Percentiles rank a stretch among this genome's conserved stretches.
phyloP scores from a whole-genome alignment of 2,797 vertebrate genomes.

The Malacoctenus gilli region DNA sequence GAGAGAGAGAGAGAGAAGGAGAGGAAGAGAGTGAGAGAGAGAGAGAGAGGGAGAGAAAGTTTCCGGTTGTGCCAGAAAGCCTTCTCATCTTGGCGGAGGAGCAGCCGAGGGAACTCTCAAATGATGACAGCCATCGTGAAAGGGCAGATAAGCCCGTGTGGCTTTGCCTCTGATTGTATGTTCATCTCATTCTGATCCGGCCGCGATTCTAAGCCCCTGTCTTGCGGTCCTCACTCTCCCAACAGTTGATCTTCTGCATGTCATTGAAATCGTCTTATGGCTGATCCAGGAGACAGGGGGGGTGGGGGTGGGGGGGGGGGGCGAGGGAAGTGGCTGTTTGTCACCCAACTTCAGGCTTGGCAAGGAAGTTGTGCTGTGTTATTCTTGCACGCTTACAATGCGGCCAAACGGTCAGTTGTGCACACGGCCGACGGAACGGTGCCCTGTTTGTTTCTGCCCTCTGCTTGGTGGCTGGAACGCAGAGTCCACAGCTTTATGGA shows the following conservation, averaged over 20 bases:
- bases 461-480: too few relatives aligned
- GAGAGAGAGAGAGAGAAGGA: conserved; percentile 45
- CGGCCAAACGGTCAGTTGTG: conserved; percentile 52
- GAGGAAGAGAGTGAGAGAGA: background rate
- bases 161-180: conserved; percentile 81
- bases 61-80: conserved; percentile 69
- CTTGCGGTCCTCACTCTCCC: conserved; percentile 79
- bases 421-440: background rate
- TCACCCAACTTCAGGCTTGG: conserved; percentile 77
- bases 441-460: too few relatives aligned
- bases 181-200: conserved; percentile 84
- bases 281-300: conserved; percentile 80
- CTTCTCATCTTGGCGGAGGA: conserved; percentile 78
- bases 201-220: conserved; percentile 81
- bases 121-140: conserved; percentile 81
- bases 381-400: conserved; percentile 38
- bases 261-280: conserved; percentile 83
- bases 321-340: conserved; percentile 75
- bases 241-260: conserved; percentile 83
- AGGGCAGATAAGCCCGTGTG: conserved; percentile 82
- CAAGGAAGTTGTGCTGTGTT: conserved; percentile 48
- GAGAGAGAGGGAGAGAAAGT: conserved; percentile 49
- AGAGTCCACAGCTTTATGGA: too few relatives aligned
- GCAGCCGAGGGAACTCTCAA: conserved; percentile 73
- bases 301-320: too few relatives aligned